phyloP scores from a whole-genome alignment of 2,888 invertebrate genomes.

The Luperina testacea region DNA sequence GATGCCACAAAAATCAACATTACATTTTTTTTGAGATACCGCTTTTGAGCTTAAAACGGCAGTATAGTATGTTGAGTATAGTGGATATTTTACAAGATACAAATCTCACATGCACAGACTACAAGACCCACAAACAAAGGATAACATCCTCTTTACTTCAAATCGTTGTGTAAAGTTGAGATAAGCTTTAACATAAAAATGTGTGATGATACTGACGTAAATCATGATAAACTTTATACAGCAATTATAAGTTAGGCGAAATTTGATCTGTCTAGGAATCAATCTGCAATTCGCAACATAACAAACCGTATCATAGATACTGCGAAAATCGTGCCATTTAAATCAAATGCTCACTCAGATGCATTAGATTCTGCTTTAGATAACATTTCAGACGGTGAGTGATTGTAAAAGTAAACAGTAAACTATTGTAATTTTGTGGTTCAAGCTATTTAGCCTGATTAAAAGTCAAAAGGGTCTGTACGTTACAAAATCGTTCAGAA shows the following conservation, averaged over 20 bases:
- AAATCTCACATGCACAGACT: neutral
- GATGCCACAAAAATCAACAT: too few relatives aligned
- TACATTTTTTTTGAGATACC: too few relatives aligned
- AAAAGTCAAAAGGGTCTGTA: neutral
- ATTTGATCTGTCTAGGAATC: neutral
- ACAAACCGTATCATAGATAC: neutral
- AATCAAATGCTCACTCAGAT: neutral
- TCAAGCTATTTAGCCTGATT: neutral
- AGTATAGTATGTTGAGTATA: too few relatives aligned
- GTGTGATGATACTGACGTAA: neutral
- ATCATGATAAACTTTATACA: neutral
- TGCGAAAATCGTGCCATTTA: neutral
- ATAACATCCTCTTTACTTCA: neutral
- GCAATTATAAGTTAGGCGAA: neutral
- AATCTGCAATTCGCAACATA: neutral
- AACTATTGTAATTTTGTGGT: neutral
- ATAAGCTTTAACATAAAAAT: neutral
- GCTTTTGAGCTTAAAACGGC: too few relatives aligned
- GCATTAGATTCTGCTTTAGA: neutral
- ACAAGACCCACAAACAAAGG: neutral
- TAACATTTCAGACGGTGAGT: neutral
- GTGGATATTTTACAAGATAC: too few relatives aligned
- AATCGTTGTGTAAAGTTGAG: neutral
- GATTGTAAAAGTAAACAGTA: neutral
- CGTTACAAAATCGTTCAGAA: constrained; percentile 7